phyloP scores from a whole-genome alignment of 1,140 invertebrate genomes.

The Trinorchestia longiramus region DNA sequence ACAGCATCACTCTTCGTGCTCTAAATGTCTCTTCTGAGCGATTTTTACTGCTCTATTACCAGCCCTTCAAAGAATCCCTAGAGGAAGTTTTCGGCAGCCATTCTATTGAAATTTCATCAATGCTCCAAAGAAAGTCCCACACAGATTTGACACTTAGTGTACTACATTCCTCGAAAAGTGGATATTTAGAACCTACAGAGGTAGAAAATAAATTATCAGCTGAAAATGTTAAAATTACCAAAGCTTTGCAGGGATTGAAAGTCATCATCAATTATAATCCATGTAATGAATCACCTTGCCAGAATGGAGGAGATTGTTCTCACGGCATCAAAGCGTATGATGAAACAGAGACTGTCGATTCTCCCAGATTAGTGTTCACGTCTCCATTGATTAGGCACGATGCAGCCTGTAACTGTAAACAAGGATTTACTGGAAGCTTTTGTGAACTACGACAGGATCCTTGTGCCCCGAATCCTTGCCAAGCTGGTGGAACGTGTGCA shows the following conservation, averaged over 20 bases:
- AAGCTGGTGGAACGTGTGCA: conserved; percentile 83
- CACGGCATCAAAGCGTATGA: conserved; percentile 80
- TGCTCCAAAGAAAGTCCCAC: conserved; percentile 70
- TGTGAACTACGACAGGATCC: conserved; percentile 90
- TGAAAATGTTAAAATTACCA: conserved; percentile 77
- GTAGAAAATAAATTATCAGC: conserved; percentile 76
- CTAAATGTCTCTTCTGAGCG: conserved; percentile 79
- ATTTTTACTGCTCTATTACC: conserved; percentile 83
- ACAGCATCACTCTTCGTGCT: conserved; percentile 83
- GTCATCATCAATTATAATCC: conserved; percentile 68
- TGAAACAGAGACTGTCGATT: conserved; percentile 79
- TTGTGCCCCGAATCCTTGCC: conserved; percentile 90
- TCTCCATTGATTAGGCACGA: conserved; percentile 83
- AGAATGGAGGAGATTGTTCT: conserved; percentile 75
- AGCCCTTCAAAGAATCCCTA: conserved; percentile 79
- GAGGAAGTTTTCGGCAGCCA: conserved; percentile 73
- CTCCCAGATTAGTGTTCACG: conserved; percentile 82
- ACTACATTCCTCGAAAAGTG: conserved; percentile 70
- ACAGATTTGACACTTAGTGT: conserved; percentile 81
- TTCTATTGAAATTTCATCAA: conserved; percentile 77
- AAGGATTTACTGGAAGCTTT: conserved; percentile 80
- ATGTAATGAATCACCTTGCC: conserved; percentile 69
- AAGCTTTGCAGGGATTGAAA: conserved; percentile 74
- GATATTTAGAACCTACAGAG: conserved; percentile 76
- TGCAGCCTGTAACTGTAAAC: conserved; percentile 84